A percentile compares a stretch with the other conserved stretches of the same genome.
Evolutionary conservation across 2,888 invertebrate species (phyloP).

Genomic region (Eumacrocentrus americanus): DNA sequence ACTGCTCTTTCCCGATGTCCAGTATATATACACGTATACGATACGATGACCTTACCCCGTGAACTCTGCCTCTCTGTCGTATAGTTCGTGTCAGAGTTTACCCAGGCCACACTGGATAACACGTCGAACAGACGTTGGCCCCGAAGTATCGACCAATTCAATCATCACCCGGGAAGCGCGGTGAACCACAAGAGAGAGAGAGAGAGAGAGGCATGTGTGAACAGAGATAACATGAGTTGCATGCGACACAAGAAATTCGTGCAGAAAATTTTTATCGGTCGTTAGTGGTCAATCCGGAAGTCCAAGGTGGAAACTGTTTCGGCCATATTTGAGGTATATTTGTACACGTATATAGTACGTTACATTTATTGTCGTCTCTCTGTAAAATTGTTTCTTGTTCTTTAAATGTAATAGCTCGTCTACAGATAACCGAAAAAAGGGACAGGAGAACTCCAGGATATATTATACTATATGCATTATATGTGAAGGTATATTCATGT

Average conservation of each 20-base stretch:
- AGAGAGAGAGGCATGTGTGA: slow-evolving; percentile 29
- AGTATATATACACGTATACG: background rate
- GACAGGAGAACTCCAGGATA: too few relatives aligned
- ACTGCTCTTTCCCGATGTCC: background rate
- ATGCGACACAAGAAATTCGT: slow-evolving; percentile 26
- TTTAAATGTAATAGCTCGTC: background rate
- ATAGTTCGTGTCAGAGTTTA: background rate
- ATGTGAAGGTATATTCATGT: background rate
- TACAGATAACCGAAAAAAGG: background rate
- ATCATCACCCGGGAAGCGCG: slow-evolving; percentile 46
- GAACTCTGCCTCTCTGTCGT: background rate
- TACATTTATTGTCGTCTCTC: background rate
- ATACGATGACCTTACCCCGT: background rate
- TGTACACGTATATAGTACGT: background rate
- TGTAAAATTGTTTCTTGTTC: background rate
- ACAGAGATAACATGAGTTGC: slow-evolving; percentile 9
- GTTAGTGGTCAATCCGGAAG: slow-evolving; percentile 34
- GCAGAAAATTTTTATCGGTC: slow-evolving; percentile 32
- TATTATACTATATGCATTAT: background rate
- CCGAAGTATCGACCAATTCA: slow-evolving; percentile 37
- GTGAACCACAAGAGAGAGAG: slow-evolving; percentile 14
- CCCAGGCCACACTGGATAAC: background rate
- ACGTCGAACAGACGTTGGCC: slow-evolving; percentile 24
- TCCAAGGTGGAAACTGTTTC: background rate
- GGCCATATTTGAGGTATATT: background rate